These are phyloP conservation scores for Cydia strobilella DNA, from an alignment of 1,140 invertebrate species.

Conservation along the genomic window DNA sequence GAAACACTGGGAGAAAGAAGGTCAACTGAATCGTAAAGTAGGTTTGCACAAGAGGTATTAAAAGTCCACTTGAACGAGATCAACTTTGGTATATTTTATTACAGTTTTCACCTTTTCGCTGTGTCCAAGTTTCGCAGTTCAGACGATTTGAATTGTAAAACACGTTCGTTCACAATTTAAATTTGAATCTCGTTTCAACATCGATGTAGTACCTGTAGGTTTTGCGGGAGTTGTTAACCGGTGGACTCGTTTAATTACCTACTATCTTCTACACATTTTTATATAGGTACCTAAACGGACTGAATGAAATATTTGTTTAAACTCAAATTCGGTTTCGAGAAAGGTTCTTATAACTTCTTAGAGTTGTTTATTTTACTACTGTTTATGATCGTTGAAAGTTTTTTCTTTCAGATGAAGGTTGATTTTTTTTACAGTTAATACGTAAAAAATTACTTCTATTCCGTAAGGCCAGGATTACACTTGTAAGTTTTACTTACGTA, in stretches of 20 bases:
- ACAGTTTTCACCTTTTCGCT: constrained; percentile 48
- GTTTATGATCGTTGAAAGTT: no score
- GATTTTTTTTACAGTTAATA: no score
- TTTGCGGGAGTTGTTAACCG: constrained; percentile 16
- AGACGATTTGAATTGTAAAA: constrained; percentile 53
- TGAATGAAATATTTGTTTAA: neutral
- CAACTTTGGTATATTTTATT: constrained; percentile 49
- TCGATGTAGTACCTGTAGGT: constrained; percentile 38
- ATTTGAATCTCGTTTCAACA: constrained; percentile 46
- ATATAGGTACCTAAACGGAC: neutral
- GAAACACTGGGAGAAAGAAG: constrained; percentile 28
- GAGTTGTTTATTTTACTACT: no score
- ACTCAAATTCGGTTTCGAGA: no score
- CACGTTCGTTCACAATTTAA: constrained; percentile 45
- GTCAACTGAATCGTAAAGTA: constrained; percentile 27
- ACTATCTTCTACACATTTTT: neutral
- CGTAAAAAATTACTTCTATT: no score
- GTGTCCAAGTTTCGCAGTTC: constrained; percentile 45
- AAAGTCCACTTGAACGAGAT: constrained; percentile 46
- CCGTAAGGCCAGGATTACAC: no score
- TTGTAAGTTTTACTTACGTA: no score
- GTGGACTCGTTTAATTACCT: neutral
- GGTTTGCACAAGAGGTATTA: constrained; percentile 46
- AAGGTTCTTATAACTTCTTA: no score
- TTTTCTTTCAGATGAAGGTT: no score